Base-by-base conservation (phyloP, 2,113 vertebrate species). In the Delphinapterus leucas region DNA sequence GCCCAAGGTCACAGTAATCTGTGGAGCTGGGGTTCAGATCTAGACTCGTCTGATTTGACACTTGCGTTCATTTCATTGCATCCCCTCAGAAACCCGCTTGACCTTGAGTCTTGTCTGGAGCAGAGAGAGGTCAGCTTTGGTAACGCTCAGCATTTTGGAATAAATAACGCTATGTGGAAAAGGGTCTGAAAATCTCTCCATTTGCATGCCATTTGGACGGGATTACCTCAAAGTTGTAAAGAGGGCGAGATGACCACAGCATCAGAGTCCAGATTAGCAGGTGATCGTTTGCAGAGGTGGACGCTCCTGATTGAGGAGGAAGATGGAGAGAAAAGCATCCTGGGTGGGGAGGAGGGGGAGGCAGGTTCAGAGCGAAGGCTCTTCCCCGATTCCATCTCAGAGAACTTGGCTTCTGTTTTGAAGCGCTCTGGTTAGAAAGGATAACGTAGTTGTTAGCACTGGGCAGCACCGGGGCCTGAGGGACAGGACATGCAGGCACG, bases 51-150 rank as follows among this genome's bases (percentile, higher is more conserved):
- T 86, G 65, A 28, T 63, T 44, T 95, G 18, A 20, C n/a, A n/a
- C 38, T 28, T 41, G 20, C 71, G 58, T 68, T 68, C 87, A 25
- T 96, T 89, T 93, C 14, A 49, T 55, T 4, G 14, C 15, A 74
- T 58, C 13, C 15, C 60, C 11, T 89, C 33, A 73, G 70, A 93
- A 88, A 58, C n/a, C 18, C 0, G 1, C 55, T 67, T 68, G 47
- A 60, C 38, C 20, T 55, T 82, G 63, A 55, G 83, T 58, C 36
- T 23, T 74, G 44, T 87, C 21, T 18, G 4, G 21, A 82, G n/a
- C 85, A 84, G 87, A 60, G 70, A 80, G 60, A 96, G 33, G 20
- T 93, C 10, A 47, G 68, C 28, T 41, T 88, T 79, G 71, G 38
- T 31, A 18, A 82, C 1, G 8, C 21, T 68, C 7, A 18, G 71